Base-by-base conservation (phyloP, 2,113 vertebrate genomes). In the Tretioscincus oriximinensis region DNA sequence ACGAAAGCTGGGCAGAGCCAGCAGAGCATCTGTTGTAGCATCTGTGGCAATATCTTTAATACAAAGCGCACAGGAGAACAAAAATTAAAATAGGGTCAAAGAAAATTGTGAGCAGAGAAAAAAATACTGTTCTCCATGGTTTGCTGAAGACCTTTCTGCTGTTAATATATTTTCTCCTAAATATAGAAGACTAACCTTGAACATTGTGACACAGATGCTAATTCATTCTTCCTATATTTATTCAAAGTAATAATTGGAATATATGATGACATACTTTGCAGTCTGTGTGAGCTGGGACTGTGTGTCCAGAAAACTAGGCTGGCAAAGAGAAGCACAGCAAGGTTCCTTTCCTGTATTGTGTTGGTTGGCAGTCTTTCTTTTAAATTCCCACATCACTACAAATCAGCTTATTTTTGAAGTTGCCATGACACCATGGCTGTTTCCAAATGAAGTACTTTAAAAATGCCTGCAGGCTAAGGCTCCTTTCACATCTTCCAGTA, bases 11-110 rank as follows among this genome's bases (percentile, higher is more conserved):
- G 75, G 61, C 9, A 87, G 73, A 80, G 58, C 11, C 81, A 31
- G 82, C 47, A 29, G 41, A 84, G 63, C 31, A 72, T 61, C 77
- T 81, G 77, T 28, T 81, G 58, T 75, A 58, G 60, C 9, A 63
- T 69, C 51, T 84, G 78, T 22, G 77, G 84, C 45, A 75, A n/a
- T 81, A 73, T 80, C 76, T 85, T 73, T 64, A 79, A 28, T 60
- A 61, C 49, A 80, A 78, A 28, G 80, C 84, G 78, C 14, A 14
- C 16, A 66, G 22, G 22, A 7, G 1, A 3, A 4, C 26, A 72
- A 77, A 76, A 79, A 80, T 9, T 31, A 69, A 68, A 69, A 69
- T 11, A 78, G 77, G 28, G 66, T 54, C 66, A 5, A 7, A 60
- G n/a, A 58, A 82, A 77, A 80, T 29, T 72, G 63, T 12, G 6